Percentiles rank a stretch among this genome's conserved stretches.
phyloP scores from a whole-genome alignment of 2,113 vertebrate species.

The Carettochelys insculpta region DNA sequence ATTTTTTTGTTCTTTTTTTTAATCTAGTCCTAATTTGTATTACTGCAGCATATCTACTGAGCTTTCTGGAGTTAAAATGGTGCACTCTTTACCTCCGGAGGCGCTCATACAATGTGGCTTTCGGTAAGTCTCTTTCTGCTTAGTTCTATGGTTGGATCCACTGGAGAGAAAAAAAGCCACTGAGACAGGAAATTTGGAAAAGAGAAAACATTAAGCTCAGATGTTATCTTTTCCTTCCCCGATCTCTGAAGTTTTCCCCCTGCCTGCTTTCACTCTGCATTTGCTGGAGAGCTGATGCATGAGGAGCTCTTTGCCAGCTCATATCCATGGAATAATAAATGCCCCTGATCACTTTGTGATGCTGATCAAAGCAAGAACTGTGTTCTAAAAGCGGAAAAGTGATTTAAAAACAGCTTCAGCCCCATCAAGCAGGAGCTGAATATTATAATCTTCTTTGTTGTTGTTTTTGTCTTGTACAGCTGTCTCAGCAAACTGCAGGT shows the following conservation, averaged over 20 bases:
- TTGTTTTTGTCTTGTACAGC: background rate
- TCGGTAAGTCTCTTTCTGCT: background rate
- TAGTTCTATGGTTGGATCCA: background rate
- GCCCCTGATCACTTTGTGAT: background rate
- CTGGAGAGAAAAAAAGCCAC: background rate
- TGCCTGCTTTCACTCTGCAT: background rate
- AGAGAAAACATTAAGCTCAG: background rate
- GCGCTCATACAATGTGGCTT: background rate
- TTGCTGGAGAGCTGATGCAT: background rate
- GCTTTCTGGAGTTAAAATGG: background rate
- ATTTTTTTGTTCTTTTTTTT: background rate
- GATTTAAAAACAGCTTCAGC: background rate
- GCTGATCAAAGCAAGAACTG: constrained; percentile 49
- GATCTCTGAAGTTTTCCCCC: background rate
- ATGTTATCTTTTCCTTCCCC: background rate
- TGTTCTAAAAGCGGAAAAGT: constrained; percentile 29
- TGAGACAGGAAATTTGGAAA: background rate
- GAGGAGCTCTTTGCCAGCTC: background rate
- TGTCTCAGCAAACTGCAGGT: constrained; percentile 3
- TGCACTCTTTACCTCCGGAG: background rate
- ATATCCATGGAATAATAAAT: background rate
- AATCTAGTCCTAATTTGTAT: background rate
- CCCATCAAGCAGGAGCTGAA: background rate
- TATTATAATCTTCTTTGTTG: constrained; percentile 18
- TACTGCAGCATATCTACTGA: background rate